Evolutionary conservation across 1,140 invertebrate genomes (phyloP), one percentile per base, ranked within the genome.

Genomic region (Andrena cerasifolii): DNA sequence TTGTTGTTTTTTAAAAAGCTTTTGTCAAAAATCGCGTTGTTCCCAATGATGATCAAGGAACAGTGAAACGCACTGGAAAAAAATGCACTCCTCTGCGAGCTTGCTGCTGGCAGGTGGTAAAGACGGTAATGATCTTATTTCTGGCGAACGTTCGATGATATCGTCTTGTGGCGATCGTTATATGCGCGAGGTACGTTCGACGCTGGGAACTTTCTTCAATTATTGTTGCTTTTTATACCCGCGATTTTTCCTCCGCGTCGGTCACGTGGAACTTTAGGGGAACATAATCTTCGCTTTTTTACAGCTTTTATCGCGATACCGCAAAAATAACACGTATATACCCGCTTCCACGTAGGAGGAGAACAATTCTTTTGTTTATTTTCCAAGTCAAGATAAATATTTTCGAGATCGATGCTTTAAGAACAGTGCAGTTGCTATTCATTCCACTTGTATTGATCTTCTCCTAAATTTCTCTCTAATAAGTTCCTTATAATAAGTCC

Each of bases 91-190:
- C 56, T 51, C 28, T 36, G 18, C 6, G 36, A 33, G 16, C 28
- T 18, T 33, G 16, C n/a, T 18, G 12, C 56, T 24, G 28, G 28
- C 49, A 26, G 58, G 45, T 33, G n/a, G 56, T 36, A 61, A 73
- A 61, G 21, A 61, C 21, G 47, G 33, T 16, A 40, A 68, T 28
- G 56, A 49, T 18, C 26, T 73, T 73, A 68, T 36, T 62, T 51
- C 56, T 53, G 45, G 71, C 16, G 36, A 59, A 53, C 54, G 7
- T 40, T 54, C 24, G 18, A 12, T 40, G 59, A 62, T 62, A 73
- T 49, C 45, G 31, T 49, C 24, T 21, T 40, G n/a, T 47, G 12
- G 6, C 14, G 53, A 54, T 70, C 66, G 47, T 40, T 26, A 28
- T 40, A n/a, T 36, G 3, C 45, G 16, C 1, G 33, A 62, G 40